Conservation (phyloP, 2,113 vertebrate species). For the Etia nguti region DNA sequence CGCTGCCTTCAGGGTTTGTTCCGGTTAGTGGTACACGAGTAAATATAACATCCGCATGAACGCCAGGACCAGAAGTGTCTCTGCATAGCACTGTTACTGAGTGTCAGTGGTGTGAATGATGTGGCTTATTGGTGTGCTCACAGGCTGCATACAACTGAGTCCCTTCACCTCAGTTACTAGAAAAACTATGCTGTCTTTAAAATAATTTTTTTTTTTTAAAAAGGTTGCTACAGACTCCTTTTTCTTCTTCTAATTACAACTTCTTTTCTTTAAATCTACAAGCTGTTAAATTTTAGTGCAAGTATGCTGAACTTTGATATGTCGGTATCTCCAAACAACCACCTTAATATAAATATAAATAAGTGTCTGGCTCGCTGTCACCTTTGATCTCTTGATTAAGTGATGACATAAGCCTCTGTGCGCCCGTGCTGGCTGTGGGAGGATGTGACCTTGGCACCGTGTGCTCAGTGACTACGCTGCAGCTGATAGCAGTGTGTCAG, state of each 20-base stretch:
- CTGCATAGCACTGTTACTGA: background rate
- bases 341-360: conserved; percentile 40
- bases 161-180: background rate
- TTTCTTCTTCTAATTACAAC: background rate
- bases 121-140: background rate
- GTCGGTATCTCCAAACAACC: background rate
- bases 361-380: background rate
- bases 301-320: background rate
- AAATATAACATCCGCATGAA: background rate
- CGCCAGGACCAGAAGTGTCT: background rate
- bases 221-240: background rate
- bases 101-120: background rate
- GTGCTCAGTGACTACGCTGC: background rate
- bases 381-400: conserved; percentile 39
- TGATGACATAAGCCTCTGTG: conserved; percentile 30
- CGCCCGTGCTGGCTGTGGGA: background rate
- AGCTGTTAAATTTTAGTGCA: background rate
- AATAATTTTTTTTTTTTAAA: too few species aligned
- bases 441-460: conserved; percentile 49
- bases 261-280: background rate
- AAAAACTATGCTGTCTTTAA: too few species aligned
- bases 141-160: background rate
- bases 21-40: background rate
- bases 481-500: conserved; percentile 10
- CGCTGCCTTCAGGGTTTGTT: background rate